These are phyloP conservation scores for Varanus salvator DNA, from an alignment of 2,113 vertebrate genomes.

Conservation along the genomic window DNA sequence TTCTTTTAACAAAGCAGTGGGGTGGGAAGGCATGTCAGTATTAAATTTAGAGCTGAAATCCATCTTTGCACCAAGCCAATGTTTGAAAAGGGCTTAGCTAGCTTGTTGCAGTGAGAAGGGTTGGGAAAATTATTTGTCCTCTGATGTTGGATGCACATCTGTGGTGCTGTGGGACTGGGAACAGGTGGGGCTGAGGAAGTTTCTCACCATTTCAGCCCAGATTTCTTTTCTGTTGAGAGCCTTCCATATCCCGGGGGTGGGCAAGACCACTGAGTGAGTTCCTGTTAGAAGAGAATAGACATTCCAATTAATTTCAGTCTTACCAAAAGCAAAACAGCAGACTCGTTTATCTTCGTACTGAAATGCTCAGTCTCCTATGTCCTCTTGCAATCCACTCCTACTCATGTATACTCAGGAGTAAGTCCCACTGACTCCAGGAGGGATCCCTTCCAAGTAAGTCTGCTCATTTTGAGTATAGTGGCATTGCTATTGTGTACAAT, in stretches of 20 bases:
- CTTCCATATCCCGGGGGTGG: background rate
- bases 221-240: background rate
- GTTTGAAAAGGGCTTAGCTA: background rate
- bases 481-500: background rate
- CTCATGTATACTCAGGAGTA: background rate
- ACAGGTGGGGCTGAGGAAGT: background rate
- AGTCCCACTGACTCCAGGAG: background rate
- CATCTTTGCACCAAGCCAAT: background rate
- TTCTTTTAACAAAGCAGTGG: no score
- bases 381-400: background rate
- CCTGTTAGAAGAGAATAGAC: slow-evolving; percentile 1
- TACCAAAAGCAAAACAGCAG: background rate
- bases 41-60: background rate
- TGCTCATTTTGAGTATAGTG: background rate
- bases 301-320: background rate
- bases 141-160: slow-evolving; percentile 10
- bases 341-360: background rate
- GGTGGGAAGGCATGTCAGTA: background rate
- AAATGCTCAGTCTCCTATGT: background rate
- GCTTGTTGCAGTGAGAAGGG: fast-evolving
- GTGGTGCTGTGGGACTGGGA: background rate
- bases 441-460: background rate
- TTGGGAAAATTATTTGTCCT: background rate
- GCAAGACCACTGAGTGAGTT: background rate
- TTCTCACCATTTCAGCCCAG: background rate